phyloP scores from a whole-genome alignment of 2,113 vertebrate species.

The Athene noctua region DNA sequence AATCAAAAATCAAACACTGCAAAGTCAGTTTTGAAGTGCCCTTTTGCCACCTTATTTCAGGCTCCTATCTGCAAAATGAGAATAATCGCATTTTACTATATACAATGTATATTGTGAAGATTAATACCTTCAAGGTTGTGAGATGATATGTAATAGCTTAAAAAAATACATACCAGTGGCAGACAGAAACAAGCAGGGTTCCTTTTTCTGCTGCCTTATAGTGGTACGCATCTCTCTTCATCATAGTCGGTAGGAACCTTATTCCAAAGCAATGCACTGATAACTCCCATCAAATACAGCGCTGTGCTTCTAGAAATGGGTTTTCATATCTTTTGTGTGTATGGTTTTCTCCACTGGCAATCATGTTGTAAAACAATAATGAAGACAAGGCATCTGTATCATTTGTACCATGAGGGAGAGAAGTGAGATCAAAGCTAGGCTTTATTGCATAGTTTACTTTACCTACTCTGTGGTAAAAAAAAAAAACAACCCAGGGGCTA shows the following conservation, averaged over 20 bases:
- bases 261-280: neutral
- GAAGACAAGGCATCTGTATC: neutral
- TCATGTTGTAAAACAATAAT: neutral
- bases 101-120: neutral
- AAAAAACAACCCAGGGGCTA: neutral
- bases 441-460: neutral
- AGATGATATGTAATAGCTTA: neutral
- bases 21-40: neutral
- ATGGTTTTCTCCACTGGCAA: neutral
- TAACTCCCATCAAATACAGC: neutral
- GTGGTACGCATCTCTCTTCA: neutral
- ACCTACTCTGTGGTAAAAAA: neutral
- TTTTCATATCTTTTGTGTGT: neutral
- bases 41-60: neutral
- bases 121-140: neutral
- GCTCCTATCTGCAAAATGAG: neutral
- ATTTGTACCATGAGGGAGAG: neutral
- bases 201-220: neutral
- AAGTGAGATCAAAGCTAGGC: neutral
- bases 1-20: neutral
- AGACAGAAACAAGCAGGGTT: neutral
- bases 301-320: neutral
- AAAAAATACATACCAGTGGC: neutral
- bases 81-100: neutral
- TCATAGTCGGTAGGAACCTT: neutral